phyloP scores from a whole-genome alignment of 2,888 invertebrate species.

The Calameuta idolon region DNA sequence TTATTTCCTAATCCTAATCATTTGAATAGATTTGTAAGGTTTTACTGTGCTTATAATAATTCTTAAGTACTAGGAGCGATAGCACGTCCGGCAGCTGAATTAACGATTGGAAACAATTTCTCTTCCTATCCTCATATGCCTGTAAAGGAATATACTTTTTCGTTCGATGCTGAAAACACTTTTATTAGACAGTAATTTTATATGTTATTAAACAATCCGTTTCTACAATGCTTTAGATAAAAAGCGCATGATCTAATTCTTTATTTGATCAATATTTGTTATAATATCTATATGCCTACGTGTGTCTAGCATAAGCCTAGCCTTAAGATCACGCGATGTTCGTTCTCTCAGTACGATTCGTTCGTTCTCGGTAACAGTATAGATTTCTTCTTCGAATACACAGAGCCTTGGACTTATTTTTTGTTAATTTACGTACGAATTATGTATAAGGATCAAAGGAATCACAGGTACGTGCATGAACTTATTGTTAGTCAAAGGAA shows the following conservation, averaged over 20 bases:
- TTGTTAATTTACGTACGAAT: not conserved
- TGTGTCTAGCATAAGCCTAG: slow-evolving; percentile 12
- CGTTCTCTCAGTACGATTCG: not conserved
- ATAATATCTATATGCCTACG: slow-evolving; percentile 14
- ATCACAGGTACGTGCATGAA: not conserved
- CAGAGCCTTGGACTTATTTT: not conserved
- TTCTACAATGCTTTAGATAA: not conserved
- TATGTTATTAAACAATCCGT: not conserved
- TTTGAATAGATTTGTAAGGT: not conserved
- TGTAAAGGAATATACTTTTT: not conserved
- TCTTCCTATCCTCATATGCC: slow-evolving; percentile 4
- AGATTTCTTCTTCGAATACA: not conserved
- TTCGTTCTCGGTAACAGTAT: not conserved
- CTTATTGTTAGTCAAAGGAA: not conserved
- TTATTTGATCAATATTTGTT: slow-evolving; percentile 43
- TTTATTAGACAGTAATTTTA: not conserved
- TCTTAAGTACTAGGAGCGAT: not conserved
- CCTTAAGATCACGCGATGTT: slow-evolving; percentile 36
- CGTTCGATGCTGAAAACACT: not conserved
- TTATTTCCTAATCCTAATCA: not conserved
- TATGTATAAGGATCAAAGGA: not conserved
- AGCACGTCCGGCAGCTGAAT: slow-evolving; percentile 5
- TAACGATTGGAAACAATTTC: slow-evolving; percentile 18
- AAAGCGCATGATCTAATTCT: slow-evolving; percentile 38
- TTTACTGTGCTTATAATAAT: not conserved